Evolutionary conservation across 2,797 vertebrate species (phyloP).

Genomic region (Pelobates cultripes): DNA sequence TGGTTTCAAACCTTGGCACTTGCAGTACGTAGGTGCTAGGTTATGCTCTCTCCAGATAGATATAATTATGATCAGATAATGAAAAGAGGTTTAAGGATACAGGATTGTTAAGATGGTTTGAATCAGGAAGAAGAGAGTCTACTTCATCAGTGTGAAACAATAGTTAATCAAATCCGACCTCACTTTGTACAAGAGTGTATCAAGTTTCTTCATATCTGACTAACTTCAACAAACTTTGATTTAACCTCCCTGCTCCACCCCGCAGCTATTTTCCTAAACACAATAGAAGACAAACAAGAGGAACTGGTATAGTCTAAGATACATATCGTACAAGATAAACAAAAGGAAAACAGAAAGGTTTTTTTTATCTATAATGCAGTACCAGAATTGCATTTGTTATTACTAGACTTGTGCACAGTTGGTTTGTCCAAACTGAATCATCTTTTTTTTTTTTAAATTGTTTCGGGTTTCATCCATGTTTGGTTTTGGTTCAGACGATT

Average conservation of each 20-base stretch:
- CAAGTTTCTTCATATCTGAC: constrained; percentile 51
- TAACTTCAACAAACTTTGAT: constrained; percentile 51
- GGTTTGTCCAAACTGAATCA: too few relatives aligned
- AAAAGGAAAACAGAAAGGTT: constrained; percentile 19
- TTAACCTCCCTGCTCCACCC: constrained; percentile 33
- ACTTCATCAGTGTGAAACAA: constrained; percentile 65
- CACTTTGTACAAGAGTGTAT: constrained; percentile 50
- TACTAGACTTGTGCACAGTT: too few relatives aligned
- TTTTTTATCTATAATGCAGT: constrained; percentile 2
- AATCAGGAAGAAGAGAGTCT: constrained; percentile 58
- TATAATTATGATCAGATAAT: constrained; percentile 64
- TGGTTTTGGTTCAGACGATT: too few relatives aligned
- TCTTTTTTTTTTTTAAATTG: too few relatives aligned
- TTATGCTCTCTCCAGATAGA: constrained; percentile 64
- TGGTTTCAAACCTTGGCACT: constrained; percentile 67
- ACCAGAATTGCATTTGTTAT: too few relatives aligned
- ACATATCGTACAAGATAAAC: constrained; percentile 3
- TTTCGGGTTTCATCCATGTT: too few relatives aligned
- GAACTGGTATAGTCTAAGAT: constrained; percentile 18
- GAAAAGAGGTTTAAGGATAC: constrained; percentile 63
- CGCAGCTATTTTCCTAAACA: constrained; percentile 47
- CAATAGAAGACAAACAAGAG: constrained; percentile 39
- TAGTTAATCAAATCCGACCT: constrained; percentile 64
- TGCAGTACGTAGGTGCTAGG: constrained; percentile 66
- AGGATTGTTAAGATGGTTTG: constrained; percentile 63